Conservation (phyloP, 2,113 vertebrate species). For the Lagenorhynchus albirostris region DNA sequence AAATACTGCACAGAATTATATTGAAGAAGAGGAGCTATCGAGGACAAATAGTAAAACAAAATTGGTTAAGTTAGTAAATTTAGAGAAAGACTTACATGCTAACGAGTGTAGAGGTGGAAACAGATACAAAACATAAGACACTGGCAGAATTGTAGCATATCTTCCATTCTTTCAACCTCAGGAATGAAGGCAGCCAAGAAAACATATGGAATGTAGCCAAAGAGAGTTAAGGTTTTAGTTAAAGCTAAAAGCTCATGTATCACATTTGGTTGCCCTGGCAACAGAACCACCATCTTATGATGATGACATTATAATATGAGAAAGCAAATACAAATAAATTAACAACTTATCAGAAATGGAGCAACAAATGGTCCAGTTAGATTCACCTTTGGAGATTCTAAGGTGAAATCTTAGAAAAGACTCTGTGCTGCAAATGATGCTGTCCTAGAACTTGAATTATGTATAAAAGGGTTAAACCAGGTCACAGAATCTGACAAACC, state of each 20-base stretch:
- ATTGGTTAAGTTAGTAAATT: background rate
- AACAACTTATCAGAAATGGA: background rate
- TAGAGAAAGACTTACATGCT: background rate
- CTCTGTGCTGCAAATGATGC: background rate
- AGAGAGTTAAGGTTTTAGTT: slow-evolving; percentile 18
- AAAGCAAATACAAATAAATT: slow-evolving; percentile 43
- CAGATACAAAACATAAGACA: background rate
- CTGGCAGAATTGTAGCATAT: background rate
- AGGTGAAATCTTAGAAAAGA: background rate
- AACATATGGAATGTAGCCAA: background rate
- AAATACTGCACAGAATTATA: background rate
- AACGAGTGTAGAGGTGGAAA: background rate
- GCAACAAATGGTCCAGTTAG: background rate
- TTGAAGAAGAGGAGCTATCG: background rate
- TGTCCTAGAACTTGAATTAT: background rate
- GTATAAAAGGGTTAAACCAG: background rate
- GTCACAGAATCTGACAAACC: background rate
- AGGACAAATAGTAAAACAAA: background rate
- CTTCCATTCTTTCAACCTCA: slow-evolving; percentile 1
- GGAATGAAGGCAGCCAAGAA: background rate
- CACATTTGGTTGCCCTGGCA: slow-evolving; percentile 33
- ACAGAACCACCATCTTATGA: background rate
- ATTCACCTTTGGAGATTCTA: background rate
- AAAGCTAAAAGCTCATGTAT: slow-evolving; percentile 31
- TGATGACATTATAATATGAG: slow-evolving; percentile 12